phyloP scores from a whole-genome alignment of 2,888 invertebrate species.

The Drosophila affinis region DNA sequence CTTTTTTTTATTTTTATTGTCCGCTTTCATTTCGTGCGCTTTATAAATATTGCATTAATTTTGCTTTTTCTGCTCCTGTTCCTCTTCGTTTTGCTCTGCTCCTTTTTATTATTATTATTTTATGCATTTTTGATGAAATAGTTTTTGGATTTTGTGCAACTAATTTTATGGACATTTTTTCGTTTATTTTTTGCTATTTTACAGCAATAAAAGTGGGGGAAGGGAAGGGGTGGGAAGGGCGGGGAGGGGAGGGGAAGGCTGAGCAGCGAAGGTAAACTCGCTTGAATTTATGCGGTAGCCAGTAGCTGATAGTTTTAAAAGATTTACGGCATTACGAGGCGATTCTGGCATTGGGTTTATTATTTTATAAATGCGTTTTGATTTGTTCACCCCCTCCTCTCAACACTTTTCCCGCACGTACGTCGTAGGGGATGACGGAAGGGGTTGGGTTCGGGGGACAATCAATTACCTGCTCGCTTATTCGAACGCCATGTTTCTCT shows the following conservation, averaged over 20 bases:
- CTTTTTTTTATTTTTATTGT: constrained; percentile 26
- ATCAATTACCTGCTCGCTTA: constrained; percentile 12
- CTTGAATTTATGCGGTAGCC: constrained; percentile 44
- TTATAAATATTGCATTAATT: constrained; percentile 75
- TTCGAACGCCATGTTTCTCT: constrained; percentile 12
- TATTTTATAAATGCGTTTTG: constrained; percentile 50
- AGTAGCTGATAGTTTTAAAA: constrained; percentile 50
- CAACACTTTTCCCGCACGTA: not conserved
- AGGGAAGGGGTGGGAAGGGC: not conserved
- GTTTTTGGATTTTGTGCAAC: constrained; percentile 66
- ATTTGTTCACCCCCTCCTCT: constrained; percentile 17
- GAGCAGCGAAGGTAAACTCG: constrained; percentile 11
- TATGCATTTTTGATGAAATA: constrained; percentile 77
- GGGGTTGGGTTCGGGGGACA: not conserved
- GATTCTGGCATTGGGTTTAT: constrained; percentile 40
- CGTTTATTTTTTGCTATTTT: constrained; percentile 25
- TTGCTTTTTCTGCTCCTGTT: constrained; percentile 56
- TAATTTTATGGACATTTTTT: constrained; percentile 59
- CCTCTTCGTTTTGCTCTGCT: constrained; percentile 20
- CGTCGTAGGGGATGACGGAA: no score
- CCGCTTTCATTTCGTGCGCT: constrained; percentile 51
- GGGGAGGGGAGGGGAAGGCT: not conserved
- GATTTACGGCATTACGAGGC: constrained; percentile 52
- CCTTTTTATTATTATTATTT: constrained; percentile 51
- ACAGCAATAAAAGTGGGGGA: constrained; percentile 2